Conservation (phyloP, 1,140 invertebrate genomes). For the Macrobrachium nipponense region DNA sequence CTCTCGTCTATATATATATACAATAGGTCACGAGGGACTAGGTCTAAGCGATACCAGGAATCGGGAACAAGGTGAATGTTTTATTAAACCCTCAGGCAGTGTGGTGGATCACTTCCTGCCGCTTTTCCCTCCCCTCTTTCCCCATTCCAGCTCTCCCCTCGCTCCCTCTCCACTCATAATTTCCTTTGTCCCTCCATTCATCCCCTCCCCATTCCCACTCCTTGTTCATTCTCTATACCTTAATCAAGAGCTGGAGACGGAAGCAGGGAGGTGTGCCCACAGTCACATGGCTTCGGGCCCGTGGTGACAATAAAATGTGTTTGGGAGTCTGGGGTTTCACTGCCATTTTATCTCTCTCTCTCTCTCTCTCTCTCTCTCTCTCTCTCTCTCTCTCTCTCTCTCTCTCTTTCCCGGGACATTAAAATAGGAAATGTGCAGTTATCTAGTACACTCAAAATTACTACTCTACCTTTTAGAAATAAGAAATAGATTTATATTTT, state of each 20-base stretch:
- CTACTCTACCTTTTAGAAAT: no score
- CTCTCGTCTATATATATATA: not conserved
- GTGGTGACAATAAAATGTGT: conserved; percentile 27
- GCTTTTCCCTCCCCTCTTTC: no score
- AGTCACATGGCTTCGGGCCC: not conserved
- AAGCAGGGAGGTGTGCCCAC: conserved; percentile 23
- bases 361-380: not conserved
- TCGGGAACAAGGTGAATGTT: conserved; percentile 31
- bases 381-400: not conserved
- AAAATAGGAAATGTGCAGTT: no score
- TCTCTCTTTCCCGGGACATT: no score
- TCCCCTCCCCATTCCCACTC: no score
- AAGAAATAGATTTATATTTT: no score
- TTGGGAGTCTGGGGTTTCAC: no score
- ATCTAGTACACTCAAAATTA: no score
- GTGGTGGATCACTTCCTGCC: not conserved
- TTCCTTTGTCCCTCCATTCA: no score
- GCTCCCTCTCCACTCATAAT: no score
- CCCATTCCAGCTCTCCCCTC: no score
- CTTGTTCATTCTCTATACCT: conserved; percentile 3
- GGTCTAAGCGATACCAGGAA: not conserved
- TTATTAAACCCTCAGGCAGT: conserved; percentile 42
- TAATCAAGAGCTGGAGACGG: conserved; percentile 44
- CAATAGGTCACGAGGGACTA: not conserved
- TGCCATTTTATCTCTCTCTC: not conserved